These are phyloP conservation scores for Parasteatoda tepidariorum DNA, from an alignment of 1,140 invertebrate species.

Conservation along the genomic window DNA sequence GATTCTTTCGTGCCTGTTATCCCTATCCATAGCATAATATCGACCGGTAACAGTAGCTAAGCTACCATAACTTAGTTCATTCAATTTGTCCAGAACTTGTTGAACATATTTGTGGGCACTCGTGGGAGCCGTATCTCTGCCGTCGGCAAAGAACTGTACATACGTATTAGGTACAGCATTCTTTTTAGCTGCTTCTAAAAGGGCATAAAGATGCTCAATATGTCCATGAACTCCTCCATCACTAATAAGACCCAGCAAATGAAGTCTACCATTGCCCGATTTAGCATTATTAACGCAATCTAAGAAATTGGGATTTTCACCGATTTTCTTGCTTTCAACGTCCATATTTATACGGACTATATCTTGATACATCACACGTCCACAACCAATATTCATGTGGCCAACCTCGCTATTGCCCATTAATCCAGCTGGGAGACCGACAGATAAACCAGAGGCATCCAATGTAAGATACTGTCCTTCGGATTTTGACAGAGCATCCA, in stretches of 20 bases:
- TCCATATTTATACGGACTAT: constrained; percentile 71
- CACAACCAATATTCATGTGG: constrained; percentile 72
- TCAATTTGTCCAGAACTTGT: constrained; percentile 62
- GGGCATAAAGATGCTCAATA: constrained; percentile 70
- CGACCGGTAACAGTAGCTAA: constrained; percentile 70
- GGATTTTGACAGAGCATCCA: constrained; percentile 66
- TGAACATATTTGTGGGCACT: constrained; percentile 66
- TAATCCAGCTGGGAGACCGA: constrained; percentile 70
- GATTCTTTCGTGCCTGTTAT: constrained; percentile 70
- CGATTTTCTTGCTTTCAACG: constrained; percentile 66
- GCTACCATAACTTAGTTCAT: constrained; percentile 67
- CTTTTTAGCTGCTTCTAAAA: constrained; percentile 68
- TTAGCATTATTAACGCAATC: constrained; percentile 68
- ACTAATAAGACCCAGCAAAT: constrained; percentile 70
- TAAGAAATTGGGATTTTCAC: constrained; percentile 67
- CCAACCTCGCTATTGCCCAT: constrained; percentile 73
- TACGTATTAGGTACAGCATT: constrained; percentile 69
- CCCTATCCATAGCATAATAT: constrained; percentile 73
- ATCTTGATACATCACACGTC: constrained; percentile 72
- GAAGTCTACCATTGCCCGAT: constrained; percentile 67
- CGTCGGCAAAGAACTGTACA: constrained; percentile 71
- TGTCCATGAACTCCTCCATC: constrained; percentile 72
- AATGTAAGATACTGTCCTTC: constrained; percentile 69
- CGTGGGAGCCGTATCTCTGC: constrained; percentile 71
- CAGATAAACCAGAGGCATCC: constrained; percentile 70